Percentiles rank a stretch among this genome's conserved stretches.
These are phyloP conservation scores for Hypomecis atomaria DNA, from an alignment of 2,888 invertebrate species.

Conservation along the genomic window DNA sequence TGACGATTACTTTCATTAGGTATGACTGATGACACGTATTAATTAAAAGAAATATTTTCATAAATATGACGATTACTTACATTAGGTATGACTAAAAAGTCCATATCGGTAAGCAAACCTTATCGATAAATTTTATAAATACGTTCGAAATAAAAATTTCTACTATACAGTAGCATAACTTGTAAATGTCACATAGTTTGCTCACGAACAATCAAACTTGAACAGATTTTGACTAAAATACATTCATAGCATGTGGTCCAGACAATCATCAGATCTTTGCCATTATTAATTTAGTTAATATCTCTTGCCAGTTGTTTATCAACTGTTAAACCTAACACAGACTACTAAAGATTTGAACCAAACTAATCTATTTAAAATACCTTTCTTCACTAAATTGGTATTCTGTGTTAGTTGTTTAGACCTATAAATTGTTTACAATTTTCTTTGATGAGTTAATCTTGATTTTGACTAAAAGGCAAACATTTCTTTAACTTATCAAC, in stretches of 20 bases:
- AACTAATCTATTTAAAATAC: background rate
- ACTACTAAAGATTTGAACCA: background rate
- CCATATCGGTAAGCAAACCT: too few relatives aligned
- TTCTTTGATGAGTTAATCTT: conserved; percentile 7
- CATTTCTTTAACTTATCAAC: conserved; percentile 26
- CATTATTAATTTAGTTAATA: conserved; percentile 53
- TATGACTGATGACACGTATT: too few relatives aligned
- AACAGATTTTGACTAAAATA: conserved; percentile 1
- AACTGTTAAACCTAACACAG: conserved; percentile 45
- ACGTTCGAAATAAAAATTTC: too few relatives aligned
- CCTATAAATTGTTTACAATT: conserved; percentile 6
- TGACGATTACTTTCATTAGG: background rate
- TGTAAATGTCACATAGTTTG: too few relatives aligned
- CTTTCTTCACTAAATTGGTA: background rate
- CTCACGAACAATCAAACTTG: too few relatives aligned
- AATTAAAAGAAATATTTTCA: conserved; percentile 6
- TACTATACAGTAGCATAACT: too few relatives aligned
- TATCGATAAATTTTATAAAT: too few relatives aligned
- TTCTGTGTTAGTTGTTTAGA: conserved; percentile 10
- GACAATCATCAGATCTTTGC: conserved; percentile 46
- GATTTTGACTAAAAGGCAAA: conserved; percentile 24
- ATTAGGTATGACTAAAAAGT: too few relatives aligned
- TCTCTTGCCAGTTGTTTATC: conserved; percentile 57
- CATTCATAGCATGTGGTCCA: conserved; percentile 6
- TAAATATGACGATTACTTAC: background rate